A percentile compares a stretch with the other conserved stretches of the same genome.
Evolutionary conservation across 2,888 invertebrate genomes (phyloP).

Genomic region (Thereva nobilitata): DNA sequence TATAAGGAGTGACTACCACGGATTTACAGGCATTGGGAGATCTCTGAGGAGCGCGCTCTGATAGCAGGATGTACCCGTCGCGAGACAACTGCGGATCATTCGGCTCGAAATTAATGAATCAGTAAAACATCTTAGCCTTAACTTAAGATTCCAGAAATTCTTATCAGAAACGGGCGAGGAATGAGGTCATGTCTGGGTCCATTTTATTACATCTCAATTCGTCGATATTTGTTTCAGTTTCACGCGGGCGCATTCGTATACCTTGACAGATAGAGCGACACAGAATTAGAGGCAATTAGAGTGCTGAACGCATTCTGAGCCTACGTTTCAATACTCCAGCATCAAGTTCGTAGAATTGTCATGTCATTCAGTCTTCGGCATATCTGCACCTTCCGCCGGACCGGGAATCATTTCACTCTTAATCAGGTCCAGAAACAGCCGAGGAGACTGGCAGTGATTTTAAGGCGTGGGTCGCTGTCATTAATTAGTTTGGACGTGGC

Average conservation of each 20-base stretch:
- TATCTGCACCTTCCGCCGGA: constrained; percentile 12
- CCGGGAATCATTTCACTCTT: constrained; percentile 18
- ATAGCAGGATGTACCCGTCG: constrained; percentile 20
- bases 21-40: not conserved
- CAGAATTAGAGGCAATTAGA: constrained; percentile 35
- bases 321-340: constrained; percentile 5
- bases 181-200: constrained; percentile 17
- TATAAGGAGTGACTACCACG: constrained; percentile 10
- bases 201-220: constrained; percentile 29
- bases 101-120: constrained; percentile 36
- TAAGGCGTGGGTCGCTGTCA: constrained; percentile 42
- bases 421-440: constrained; percentile 1
- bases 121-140: constrained; percentile 20
- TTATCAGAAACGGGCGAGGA: constrained; percentile 28
- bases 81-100: constrained; percentile 22
- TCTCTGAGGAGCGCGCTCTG: constrained; percentile 6
- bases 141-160: constrained; percentile 25
- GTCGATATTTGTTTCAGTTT: constrained; percentile 29
- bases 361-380: constrained; percentile 18
- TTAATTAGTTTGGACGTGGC: constrained; percentile 47
- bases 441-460: constrained; percentile 32
- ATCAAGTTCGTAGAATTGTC: constrained; percentile 23
- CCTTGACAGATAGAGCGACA: constrained; percentile 29
- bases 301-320: constrained; percentile 18
- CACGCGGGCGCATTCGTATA: constrained; percentile 17